Evolutionary conservation across 2,797 vertebrate species (phyloP), one percentile per base, ranked within the genome.

Genomic region (Falco concolor): DNA sequence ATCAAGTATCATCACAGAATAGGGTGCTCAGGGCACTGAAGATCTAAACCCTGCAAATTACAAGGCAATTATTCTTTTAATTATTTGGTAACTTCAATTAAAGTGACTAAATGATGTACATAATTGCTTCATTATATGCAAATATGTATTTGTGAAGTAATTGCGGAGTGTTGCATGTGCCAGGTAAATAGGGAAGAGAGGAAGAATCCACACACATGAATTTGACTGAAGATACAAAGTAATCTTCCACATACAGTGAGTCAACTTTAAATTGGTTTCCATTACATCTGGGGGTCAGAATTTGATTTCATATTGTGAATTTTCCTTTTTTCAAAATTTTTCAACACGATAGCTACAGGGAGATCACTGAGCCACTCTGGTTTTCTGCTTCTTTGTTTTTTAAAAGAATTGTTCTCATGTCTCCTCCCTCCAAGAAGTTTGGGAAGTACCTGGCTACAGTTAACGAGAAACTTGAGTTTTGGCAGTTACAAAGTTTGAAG

Each of bases 41-140:
- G 50, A 84, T 44, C 21, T 80, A 94, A 96, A 57, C 80, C 27
- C n/a, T 81, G 24, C 17, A 74, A 77, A 95, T 96, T 93, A 56
- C 12, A 83, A 85, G 63, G 44, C 63, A 92, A 90, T 92, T 83
- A 89, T 64, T 81, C 53, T 95, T 92, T 90, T 5, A 57, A 81
- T 84, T 95, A 70, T 74, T 95, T 87, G 42, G 57, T 88, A 90
- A 89, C 49, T 93, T 93, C 74, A 96, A 40, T 93, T 93, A 90
- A 42, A 70, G 32, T 77, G 84, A 65, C 49, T 91, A 76, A 95
- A 82, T 79, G 14, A 91, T 79, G 42, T 93, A 84, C 59, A 44
- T 79, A 96, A 94, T 90, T 95, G 50, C 44, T 94, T 95, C 84
- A 90, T 95, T 94, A 60, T 94, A 92, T 95, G 70, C 68, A 94